Conservation (phyloP, 2,888 invertebrate genomes). For the Drosophila tripunctata region DNA sequence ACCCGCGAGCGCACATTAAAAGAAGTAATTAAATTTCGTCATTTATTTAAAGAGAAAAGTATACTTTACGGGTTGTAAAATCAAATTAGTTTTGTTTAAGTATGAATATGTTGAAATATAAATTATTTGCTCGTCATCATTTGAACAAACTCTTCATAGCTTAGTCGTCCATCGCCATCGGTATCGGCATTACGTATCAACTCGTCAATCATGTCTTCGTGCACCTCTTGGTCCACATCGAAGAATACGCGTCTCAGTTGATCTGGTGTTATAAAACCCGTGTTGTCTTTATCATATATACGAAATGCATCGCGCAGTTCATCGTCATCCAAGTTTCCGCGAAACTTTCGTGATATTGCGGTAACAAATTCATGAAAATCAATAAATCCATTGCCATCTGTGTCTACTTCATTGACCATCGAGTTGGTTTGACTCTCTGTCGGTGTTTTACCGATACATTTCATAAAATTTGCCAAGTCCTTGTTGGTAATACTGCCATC, state of each 20-base stretch:
- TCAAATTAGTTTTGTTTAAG: not conserved
- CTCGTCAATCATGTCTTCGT: constrained; percentile 98
- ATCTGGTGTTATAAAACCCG: constrained; percentile 97
- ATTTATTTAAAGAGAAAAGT: not conserved
- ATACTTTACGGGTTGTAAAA: not conserved
- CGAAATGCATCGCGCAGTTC: constrained; percentile 89
- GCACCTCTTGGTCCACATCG: constrained; percentile 97
- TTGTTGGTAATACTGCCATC: not conserved
- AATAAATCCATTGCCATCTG: constrained; percentile 90
- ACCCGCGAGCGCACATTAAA: no score
- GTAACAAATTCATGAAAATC: constrained; percentile 99
- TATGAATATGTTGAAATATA: not conserved
- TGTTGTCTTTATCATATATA: constrained; percentile 97
- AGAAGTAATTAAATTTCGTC: no score
- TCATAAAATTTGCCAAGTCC: not conserved
- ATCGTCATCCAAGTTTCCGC: constrained; percentile 98
- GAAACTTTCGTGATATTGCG: constrained; percentile 99
- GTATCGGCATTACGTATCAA: constrained; percentile 98
- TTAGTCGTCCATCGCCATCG: constrained; percentile 97
- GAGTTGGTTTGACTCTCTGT: constrained; percentile 80
- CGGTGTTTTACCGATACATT: not conserved
- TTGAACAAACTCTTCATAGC: constrained; percentile 91
- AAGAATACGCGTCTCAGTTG: constrained; percentile 99
- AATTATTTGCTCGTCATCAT: constrained; percentile 87
- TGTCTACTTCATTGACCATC: constrained; percentile 99